Evolutionary conservation across 2,113 vertebrate genomes (phyloP).

Genomic region (Craseonycteris thonglongyai): DNA sequence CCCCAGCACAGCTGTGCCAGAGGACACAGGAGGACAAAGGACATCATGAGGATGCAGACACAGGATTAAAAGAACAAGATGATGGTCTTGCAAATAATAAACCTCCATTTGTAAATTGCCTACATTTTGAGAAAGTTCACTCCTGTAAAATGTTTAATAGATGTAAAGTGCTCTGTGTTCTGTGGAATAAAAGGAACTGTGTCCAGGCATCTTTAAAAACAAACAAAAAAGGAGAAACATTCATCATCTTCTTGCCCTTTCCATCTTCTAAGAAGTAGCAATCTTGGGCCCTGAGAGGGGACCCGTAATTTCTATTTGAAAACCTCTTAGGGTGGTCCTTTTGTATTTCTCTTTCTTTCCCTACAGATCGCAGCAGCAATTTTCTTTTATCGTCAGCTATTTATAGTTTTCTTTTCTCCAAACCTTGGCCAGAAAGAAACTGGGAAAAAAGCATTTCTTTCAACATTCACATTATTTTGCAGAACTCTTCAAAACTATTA

Average conservation of each 20-base stretch:
- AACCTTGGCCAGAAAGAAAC: conserved; percentile 61
- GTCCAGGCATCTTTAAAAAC: conserved; percentile 53
- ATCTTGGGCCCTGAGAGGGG: conserved; percentile 25
- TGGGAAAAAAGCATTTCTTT: conserved; percentile 65
- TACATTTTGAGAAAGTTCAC: conserved; percentile 37
- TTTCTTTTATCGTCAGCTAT: conserved; percentile 70
- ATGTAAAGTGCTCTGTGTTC: conserved; percentile 18
- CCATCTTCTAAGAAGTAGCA: conserved; percentile 42
- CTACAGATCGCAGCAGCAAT: conserved; percentile 65
- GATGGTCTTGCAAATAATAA: conserved; percentile 21
- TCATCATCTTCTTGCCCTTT: background rate
- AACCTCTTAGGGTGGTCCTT: conserved; percentile 55
- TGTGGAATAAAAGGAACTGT: conserved; percentile 23
- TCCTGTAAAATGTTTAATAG: conserved; percentile 44
- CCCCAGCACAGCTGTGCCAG: background rate
- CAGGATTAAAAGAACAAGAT: background rate
- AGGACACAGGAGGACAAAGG: background rate
- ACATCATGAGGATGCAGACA: background rate
- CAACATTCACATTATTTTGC: conserved; percentile 61
- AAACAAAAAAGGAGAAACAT: conserved; percentile 28
- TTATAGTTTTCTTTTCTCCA: conserved; percentile 74
- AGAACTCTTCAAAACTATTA: conserved; percentile 60
- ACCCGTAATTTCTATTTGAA: conserved; percentile 67
- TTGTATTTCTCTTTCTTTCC: conserved; percentile 67
- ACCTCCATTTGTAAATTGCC: conserved; percentile 27